These are phyloP conservation scores for Dicrurus megarhynchus DNA, from an alignment of 2,113 vertebrate genomes.

Conservation along the genomic window DNA sequence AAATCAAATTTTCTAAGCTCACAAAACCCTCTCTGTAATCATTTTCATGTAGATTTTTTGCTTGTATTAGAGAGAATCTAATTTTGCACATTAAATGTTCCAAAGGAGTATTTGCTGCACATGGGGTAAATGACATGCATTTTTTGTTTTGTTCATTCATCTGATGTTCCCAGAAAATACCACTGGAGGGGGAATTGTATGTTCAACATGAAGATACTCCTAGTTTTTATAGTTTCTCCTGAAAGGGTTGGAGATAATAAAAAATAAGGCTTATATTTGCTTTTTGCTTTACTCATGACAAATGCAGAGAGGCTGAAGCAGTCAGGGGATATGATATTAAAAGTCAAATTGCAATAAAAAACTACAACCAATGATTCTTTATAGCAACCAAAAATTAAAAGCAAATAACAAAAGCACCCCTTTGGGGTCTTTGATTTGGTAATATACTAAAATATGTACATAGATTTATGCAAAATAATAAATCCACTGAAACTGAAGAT, in stretches of 20 bases:
- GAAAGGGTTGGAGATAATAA: constrained; percentile 42
- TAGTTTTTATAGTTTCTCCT: constrained; percentile 25
- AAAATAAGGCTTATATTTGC: constrained; percentile 49
- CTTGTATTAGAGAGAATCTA: constrained; percentile 35
- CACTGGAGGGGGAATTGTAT: not conserved
- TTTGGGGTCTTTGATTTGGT: not conserved
- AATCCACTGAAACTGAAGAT: not conserved
- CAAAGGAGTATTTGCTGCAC: constrained; percentile 12
- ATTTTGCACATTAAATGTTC: constrained; percentile 30
- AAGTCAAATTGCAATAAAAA: constrained; percentile 44
- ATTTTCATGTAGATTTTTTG: constrained; percentile 13
- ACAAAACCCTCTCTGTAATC: not conserved
- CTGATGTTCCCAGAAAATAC: constrained; percentile 38
- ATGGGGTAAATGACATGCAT: constrained; percentile 12
- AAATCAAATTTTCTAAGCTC: constrained; percentile 24
- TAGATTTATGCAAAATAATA: not conserved
- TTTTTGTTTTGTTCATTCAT: constrained; percentile 44
- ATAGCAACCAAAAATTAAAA: constrained; percentile 51
- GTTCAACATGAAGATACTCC: not conserved
- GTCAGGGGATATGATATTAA: constrained; percentile 7
- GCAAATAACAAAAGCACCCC: constrained; percentile 34
- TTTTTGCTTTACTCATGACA: not conserved
- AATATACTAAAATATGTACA: not conserved
- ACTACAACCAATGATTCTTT: not conserved
- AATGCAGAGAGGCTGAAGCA: not conserved